Evolutionary conservation across 1,140 invertebrate species (phyloP).

Genomic region (Bombus pyrosoma): DNA sequence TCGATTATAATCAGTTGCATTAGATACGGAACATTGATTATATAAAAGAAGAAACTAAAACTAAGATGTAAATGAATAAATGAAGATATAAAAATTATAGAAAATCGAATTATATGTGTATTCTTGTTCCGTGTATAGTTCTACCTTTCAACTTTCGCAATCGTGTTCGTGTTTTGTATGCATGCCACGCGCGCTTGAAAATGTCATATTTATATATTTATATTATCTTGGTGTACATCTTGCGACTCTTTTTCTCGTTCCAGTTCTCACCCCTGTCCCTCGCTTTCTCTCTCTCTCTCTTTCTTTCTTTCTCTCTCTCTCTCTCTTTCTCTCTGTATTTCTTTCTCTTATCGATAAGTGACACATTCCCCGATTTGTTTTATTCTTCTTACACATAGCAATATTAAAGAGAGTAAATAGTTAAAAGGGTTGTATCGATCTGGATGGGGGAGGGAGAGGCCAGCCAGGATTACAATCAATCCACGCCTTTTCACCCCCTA

Average conservation of each 20-base stretch:
- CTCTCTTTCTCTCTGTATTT: conserved; percentile 21
- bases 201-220: conserved; percentile 31
- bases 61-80: not conserved
- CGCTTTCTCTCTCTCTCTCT: conserved; percentile 7
- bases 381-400: conserved; percentile 70
- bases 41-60: not conserved
- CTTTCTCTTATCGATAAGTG: conserved; percentile 58
- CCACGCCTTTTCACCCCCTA: conserved; percentile 60
- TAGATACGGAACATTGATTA: not conserved
- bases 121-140: not conserved
- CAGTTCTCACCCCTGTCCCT: conserved; percentile 12
- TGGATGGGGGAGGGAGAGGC: conserved; percentile 45
- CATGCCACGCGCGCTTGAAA: conserved; percentile 13
- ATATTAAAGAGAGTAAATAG: conserved; percentile 75
- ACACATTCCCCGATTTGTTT: conserved; percentile 65
- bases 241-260: conserved; percentile 16
- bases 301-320: not conserved
- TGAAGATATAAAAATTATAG: not conserved
- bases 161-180: conserved; percentile 3
- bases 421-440: conserved; percentile 71
- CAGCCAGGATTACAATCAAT: conserved; percentile 60
- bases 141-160: conserved; percentile 12
- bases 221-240: conserved; percentile 18
- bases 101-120: no score
- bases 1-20: not conserved